phyloP scores from a whole-genome alignment of 2,113 vertebrate species.

The Sinosuthora webbiana region DNA sequence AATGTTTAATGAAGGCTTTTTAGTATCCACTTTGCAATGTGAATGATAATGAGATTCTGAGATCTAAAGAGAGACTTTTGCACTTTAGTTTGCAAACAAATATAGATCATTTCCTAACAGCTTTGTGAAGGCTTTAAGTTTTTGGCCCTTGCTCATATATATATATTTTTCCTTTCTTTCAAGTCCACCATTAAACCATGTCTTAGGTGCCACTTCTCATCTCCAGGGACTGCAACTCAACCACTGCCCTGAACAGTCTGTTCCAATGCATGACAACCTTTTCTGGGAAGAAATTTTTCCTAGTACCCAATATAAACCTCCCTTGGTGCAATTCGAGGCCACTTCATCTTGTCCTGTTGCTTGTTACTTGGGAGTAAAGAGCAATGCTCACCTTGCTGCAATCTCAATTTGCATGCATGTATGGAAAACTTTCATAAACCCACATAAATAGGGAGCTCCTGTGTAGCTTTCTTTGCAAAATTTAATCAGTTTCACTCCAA shows the following conservation, averaged over 20 bases:
- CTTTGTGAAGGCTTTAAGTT: background rate
- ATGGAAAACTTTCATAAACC: background rate
- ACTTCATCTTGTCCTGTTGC: background rate
- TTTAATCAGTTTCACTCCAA: background rate
- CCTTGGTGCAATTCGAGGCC: background rate
- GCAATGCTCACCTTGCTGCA: background rate
- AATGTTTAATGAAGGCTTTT: background rate
- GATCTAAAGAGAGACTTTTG: background rate
- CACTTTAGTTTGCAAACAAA: background rate
- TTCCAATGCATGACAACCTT: background rate
- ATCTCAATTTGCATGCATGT: background rate
- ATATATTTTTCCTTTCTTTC: background rate
- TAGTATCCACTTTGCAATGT: background rate
- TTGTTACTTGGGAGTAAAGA: background rate
- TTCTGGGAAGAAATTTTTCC: background rate
- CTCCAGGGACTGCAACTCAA: background rate
- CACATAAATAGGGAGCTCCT: background rate
- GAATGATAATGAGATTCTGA: background rate
- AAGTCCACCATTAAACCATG: background rate
- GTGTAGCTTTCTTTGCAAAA: background rate
- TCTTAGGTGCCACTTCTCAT: background rate
- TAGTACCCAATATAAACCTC: background rate
- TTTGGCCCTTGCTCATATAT: background rate
- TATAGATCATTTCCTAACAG: background rate
- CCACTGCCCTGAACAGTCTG: background rate